A percentile compares a stretch with the other conserved stretches of the same genome.
Conservation (phyloP, 2,797 vertebrate species). For the Oreonectes daqikongensis region DNA sequence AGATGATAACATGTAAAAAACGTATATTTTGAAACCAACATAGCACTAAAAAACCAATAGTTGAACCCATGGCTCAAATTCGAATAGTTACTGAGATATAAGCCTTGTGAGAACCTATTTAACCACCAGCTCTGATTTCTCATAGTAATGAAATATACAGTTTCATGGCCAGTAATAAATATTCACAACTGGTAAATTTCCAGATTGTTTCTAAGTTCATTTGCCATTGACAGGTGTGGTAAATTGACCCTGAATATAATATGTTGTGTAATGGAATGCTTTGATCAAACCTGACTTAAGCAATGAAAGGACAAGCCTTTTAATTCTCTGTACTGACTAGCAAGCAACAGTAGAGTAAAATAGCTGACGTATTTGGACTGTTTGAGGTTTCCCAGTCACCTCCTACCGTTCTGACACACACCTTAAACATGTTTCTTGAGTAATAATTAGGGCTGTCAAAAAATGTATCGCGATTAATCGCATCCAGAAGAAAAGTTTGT, state of each 20-base stretch:
- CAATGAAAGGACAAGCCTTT: not conserved
- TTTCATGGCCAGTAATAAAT: not conserved
- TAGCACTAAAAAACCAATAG: too few species aligned
- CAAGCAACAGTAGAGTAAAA: not conserved
- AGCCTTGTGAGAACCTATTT: not conserved
- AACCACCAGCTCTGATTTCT: not conserved
- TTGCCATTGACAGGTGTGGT: not conserved
- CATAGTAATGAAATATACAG: not conserved
- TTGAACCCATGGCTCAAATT: too few species aligned
- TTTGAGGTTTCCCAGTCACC: constrained; percentile 12
- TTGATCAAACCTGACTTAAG: not conserved
- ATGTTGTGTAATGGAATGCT: not conserved
- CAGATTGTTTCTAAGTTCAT: not conserved
- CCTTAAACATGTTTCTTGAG: not conserved
- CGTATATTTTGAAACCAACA: too few species aligned
- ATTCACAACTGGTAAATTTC: not conserved
- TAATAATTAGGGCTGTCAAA: too few species aligned
- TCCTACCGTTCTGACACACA: constrained; percentile 2
- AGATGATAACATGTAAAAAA: too few species aligned
- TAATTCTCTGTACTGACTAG: not conserved
- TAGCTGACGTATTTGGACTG: not conserved
- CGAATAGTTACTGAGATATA: not conserved
- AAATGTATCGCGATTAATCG: too few species aligned
- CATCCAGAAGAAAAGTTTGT: too few species aligned
- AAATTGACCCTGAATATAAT: not conserved